phyloP scores from a whole-genome alignment of 2,888 invertebrate species.

The Girardia tigrina region DNA sequence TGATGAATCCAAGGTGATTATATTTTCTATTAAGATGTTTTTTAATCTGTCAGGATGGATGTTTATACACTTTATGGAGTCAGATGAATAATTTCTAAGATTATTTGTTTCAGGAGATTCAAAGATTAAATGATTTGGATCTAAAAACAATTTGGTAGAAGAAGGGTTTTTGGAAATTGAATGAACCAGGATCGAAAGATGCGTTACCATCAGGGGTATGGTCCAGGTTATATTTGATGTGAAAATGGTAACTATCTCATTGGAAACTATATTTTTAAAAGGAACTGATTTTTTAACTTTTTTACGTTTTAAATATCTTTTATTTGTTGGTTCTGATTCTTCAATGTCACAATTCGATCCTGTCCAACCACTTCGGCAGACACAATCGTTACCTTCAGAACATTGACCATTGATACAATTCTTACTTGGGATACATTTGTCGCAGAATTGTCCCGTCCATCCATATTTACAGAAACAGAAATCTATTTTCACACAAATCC shows the following conservation, averaged over 20 bases:
- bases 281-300: not conserved
- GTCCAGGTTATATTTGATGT: not conserved
- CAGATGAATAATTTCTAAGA: not conserved
- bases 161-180: not conserved
- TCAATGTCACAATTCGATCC: slow-evolving; percentile 10
- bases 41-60: not conserved
- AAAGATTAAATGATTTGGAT: not conserved
- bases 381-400: not conserved
- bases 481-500: not conserved
- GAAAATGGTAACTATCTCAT: not conserved
- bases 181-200: not conserved
- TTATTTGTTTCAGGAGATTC: not conserved
- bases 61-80: not conserved
- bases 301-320: not conserved
- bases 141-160: not conserved
- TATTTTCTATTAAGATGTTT: not conserved
- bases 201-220: not conserved
- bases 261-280: not conserved
- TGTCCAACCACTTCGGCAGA: not conserved
- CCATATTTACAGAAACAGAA: not conserved
- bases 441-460: not conserved
- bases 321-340: not conserved
- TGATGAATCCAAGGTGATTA: not conserved
- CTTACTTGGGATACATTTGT: not conserved
- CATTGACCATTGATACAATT: not conserved